Percentiles rank a stretch among this genome's conserved stretches.
phyloP scores from a whole-genome alignment of 2,113 vertebrate species.

The Dicrurus megarhynchus region DNA sequence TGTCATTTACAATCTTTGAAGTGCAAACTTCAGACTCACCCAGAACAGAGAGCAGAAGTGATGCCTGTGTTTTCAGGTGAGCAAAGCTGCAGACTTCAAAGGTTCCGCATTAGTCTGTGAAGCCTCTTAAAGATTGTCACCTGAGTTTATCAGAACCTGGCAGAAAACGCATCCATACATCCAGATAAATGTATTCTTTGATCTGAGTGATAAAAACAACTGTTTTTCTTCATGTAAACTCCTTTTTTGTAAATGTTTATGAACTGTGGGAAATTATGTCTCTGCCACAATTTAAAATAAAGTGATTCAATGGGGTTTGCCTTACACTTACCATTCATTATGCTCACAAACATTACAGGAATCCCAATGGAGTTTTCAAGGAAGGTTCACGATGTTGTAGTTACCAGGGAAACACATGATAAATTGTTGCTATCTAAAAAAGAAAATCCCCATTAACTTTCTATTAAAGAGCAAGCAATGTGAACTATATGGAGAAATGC shows the following conservation, averaged over 20 bases:
- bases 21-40: neutral
- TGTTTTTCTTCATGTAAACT: slow-evolving; percentile 48
- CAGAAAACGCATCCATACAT: neutral
- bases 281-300: slow-evolving; percentile 57
- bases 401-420: slow-evolving; percentile 58
- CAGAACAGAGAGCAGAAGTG: slow-evolving; percentile 2
- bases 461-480: neutral
- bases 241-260: slow-evolving; percentile 59
- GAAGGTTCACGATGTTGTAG: slow-evolving; percentile 7
- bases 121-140: slow-evolving; percentile 50
- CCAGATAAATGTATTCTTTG: slow-evolving; percentile 49
- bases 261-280: slow-evolving; percentile 58
- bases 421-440: slow-evolving; percentile 46
- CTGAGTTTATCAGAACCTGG: slow-evolving; percentile 15
- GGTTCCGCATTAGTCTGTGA: neutral
- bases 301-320: slow-evolving; percentile 35
- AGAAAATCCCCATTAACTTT: slow-evolving; percentile 55
- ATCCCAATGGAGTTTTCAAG: slow-evolving; percentile 26
- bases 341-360: slow-evolving; percentile 32
- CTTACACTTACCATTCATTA: slow-evolving; percentile 50
- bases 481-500: neutral
- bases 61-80: slow-evolving; percentile 16
- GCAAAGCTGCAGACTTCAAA: slow-evolving; percentile 53
- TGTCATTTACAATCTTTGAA: slow-evolving; percentile 20
- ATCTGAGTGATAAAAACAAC: slow-evolving; percentile 54